phyloP scores from a whole-genome alignment of 2,113 vertebrate species.

The Podiceps cristatus region DNA sequence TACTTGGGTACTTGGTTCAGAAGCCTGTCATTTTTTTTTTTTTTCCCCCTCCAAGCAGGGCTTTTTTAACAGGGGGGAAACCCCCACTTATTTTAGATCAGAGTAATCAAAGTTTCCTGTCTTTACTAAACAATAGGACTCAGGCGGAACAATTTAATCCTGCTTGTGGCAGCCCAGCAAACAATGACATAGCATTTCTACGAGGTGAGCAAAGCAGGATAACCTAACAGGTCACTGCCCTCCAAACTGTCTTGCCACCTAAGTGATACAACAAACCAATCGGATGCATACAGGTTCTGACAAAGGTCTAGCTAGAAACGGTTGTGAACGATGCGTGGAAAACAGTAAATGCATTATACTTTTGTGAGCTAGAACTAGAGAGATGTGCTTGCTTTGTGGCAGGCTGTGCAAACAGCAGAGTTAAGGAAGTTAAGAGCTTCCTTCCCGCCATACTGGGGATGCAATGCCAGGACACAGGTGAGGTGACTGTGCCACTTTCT shows the following conservation, averaged over 20 bases:
- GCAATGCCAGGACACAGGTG: not conserved
- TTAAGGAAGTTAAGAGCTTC: constrained; percentile 10
- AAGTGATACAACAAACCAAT: rapidly evolving
- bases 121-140: not conserved
- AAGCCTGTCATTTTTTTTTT: not conserved
- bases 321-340: not conserved
- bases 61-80: not conserved
- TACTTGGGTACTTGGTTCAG: not conserved
- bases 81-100: not conserved
- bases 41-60: not conserved
- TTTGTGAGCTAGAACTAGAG: not conserved
- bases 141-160: not conserved
- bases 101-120: not conserved
- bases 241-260: not conserved
- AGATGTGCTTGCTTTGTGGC: not conserved
- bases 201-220: rapidly evolving
- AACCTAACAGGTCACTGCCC: not conserved
- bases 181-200: not conserved
- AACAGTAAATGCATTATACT: not conserved
- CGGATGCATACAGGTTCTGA: rapidly evolving
- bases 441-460: not conserved
- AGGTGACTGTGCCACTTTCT: not conserved
- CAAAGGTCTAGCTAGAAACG: not conserved
- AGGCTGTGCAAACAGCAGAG: not conserved
- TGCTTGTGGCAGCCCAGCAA: not conserved